Evolutionary conservation across 2,113 vertebrate genomes (phyloP).

Genomic region (Pollachius pollachius): DNA sequence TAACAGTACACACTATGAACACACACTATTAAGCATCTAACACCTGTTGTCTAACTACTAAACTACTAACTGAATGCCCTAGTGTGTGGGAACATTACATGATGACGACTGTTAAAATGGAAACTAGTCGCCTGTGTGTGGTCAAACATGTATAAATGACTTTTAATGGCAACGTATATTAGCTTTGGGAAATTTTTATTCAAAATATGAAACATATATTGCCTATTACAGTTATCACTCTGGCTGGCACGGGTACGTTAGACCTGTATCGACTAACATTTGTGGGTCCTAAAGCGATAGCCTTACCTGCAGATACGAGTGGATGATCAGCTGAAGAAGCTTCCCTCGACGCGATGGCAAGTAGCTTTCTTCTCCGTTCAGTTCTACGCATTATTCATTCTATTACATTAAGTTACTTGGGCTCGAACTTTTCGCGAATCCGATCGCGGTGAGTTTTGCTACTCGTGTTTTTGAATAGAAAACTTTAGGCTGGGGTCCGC

Average conservation of each 20-base stretch:
- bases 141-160: background rate
- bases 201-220: no score
- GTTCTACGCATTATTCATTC: slow-evolving; percentile 45
- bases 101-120: slow-evolving; percentile 49
- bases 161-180: background rate
- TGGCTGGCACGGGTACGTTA: no score
- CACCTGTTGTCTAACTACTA: slow-evolving; percentile 51
- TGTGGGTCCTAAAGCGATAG: slow-evolving; percentile 4
- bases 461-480: background rate
- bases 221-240: no score
- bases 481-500: slow-evolving; percentile 8
- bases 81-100: slow-evolving; percentile 33
- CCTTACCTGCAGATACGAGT: slow-evolving; percentile 55
- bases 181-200: no score
- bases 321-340: slow-evolving; percentile 39
- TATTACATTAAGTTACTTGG: background rate
- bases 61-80: slow-evolving; percentile 36
- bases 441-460: background rate
- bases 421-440: background rate
- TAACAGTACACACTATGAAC: background rate
- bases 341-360: slow-evolving; percentile 30
- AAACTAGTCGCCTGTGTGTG: slow-evolving; percentile 24
- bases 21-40: background rate
- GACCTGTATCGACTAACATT: no score
- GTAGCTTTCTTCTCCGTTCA: slow-evolving; percentile 44